phyloP scores from a whole-genome alignment of 2,113 vertebrate species.

The Rissa tridactyla region DNA sequence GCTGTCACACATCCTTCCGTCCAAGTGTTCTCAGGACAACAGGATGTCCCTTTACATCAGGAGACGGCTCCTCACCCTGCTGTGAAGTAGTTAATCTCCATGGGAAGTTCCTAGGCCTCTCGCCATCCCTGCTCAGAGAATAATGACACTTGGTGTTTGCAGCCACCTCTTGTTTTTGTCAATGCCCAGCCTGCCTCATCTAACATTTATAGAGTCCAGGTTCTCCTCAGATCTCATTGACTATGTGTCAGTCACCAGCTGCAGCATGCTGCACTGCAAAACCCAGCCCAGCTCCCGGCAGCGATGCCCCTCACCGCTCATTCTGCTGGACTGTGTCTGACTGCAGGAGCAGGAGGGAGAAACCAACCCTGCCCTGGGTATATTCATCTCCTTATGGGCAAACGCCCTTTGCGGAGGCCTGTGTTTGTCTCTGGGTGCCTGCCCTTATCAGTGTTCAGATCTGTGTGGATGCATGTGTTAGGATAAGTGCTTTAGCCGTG shows the following conservation, averaged over 20 bases:
- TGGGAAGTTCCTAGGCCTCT: background rate
- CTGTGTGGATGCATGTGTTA: background rate
- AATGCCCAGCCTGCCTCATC: constrained; percentile 32
- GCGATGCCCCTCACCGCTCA: background rate
- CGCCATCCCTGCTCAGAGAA: constrained; percentile 1
- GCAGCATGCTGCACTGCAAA: background rate
- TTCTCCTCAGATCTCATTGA: constrained; percentile 45
- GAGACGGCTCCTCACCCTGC: constrained; percentile 33
- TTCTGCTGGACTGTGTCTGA: background rate
- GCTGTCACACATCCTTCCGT: background rate
- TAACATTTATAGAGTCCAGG: constrained; percentile 23
- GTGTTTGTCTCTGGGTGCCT: too few relatives aligned
- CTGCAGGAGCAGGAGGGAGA: background rate
- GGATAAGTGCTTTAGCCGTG: background rate
- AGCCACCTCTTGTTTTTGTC: constrained; percentile 54
- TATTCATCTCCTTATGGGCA: background rate
- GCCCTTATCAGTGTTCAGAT: background rate
- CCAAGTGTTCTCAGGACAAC: background rate
- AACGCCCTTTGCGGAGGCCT: background rate
- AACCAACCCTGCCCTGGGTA: background rate
- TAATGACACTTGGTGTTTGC: constrained; percentile 34
- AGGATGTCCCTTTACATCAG: background rate
- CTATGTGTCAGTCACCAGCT: constrained; percentile 15
- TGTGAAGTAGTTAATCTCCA: constrained; percentile 1
- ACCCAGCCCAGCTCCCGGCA: background rate